Base-by-base conservation (phyloP, 1,140 invertebrate genomes). In the Drosophila kurseongensis region DNA sequence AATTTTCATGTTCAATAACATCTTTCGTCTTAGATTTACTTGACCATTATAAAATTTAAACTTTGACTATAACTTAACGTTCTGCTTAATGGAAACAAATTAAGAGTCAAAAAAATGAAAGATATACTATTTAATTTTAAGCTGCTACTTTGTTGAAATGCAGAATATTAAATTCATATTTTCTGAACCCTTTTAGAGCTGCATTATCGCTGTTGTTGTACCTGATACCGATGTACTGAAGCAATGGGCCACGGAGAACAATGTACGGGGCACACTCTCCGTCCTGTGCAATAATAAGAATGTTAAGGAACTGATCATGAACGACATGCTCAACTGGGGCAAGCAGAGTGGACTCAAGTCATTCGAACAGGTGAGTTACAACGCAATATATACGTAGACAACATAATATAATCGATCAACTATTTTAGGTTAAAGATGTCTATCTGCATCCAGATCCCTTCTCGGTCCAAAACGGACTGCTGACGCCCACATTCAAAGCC, bases 401-500 rank as follows among this genome's bases (percentile, higher is more conserved):
- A 29, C 5, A 12, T 23, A 8, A 38, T 16, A 13, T 18, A 12
- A 14, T 10, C 16, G 10, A 23, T 16, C 18, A 8, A 41, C 13
- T 1, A 59, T 88, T 94, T 12, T 92, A 99, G 98, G 96, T 98
- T 0, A 98, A 98, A 93, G 98, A 98, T 92, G 96, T 99, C 74
- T 97, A 98, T 93, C 93, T 99, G 27, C 97, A 98, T 93, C 96
- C 97, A 5, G 97, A 99, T 93, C 96, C 96, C 50, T 99, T 99
- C 93, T 98, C 98, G 41, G 96, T 99, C 56, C 98, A 99, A 93
- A 99, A 99, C 93, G 98, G 97, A 65, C 95, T 99, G 14, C 93
- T 99, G 29, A 99, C 99, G 40, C 98, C 99, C 40, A 99, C 98
- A 44, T 94, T 99, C 91, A 99, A 99, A 93, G 96, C 97, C 65